Conservation (phyloP, 1,140 invertebrate species). For the Camponotus vicinus region DNA sequence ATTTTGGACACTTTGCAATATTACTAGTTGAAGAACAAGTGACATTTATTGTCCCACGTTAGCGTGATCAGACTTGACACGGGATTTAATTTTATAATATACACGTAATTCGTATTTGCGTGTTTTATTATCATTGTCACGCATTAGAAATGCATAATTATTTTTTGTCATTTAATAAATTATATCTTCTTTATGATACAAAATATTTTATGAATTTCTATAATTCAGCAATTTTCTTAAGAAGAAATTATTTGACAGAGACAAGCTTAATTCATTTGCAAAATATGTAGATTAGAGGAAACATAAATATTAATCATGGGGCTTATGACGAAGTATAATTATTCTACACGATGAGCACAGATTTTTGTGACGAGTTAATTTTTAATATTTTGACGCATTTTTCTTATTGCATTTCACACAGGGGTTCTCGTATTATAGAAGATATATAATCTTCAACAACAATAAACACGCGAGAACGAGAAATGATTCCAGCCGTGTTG, state of each 20-base stretch:
- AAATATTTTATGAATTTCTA: slow-evolving; percentile 54
- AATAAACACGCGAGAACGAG: neutral
- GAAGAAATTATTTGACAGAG: neutral
- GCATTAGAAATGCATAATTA: slow-evolving; percentile 21
- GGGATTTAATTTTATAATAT: slow-evolving; percentile 40
- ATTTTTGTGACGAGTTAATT: slow-evolving; percentile 30
- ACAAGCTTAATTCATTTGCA: neutral
- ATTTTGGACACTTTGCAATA: slow-evolving; percentile 77
- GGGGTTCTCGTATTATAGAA: slow-evolving; percentile 6
- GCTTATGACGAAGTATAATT: slow-evolving; percentile 42
- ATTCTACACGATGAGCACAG: slow-evolving; percentile 20
- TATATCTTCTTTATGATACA: slow-evolving; percentile 48
- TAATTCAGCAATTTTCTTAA: slow-evolving; percentile 26
- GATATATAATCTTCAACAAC: slow-evolving; percentile 29
- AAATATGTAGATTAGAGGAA: slow-evolving; percentile 35
- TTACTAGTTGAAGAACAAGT: slow-evolving; percentile 73
- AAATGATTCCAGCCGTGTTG: slow-evolving; percentile 43
- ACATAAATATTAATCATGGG: neutral
- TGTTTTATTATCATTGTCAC: slow-evolving; percentile 11
- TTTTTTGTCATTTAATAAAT: slow-evolving; percentile 38
- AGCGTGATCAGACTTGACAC: slow-evolving; percentile 71
- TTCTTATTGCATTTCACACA: slow-evolving; percentile 7
- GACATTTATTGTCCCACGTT: slow-evolving; percentile 81
- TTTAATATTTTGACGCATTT: slow-evolving; percentile 32
- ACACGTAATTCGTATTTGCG: slow-evolving; percentile 23